Evolutionary conservation across 2,797 vertebrate genomes (phyloP), one percentile per base, ranked within the genome.

Genomic region (Sebastes minor): DNA sequence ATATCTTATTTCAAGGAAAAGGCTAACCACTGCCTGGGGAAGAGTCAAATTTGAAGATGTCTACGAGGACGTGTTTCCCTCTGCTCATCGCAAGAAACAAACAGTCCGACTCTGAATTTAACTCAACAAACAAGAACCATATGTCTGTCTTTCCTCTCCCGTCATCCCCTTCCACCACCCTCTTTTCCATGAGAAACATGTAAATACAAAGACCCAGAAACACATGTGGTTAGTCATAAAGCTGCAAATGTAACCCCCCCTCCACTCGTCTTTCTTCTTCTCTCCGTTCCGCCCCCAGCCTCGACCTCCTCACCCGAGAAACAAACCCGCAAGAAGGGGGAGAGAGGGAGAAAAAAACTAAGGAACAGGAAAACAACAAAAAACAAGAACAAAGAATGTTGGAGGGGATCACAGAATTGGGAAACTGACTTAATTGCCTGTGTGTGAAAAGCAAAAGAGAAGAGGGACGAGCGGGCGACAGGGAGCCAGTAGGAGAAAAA

Each of bases 171-270:
- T 83, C 88, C 88, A 89, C 88, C 89, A 83, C 87, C 90, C 87
- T 88, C 85, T 93, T 92, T 94, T 93, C 93, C 90, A 93, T 95
- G 91, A 94, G 93, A 94, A 95, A 94, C 94, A 94, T 94, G 90
- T 92, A 95, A 94, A 95, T 93, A 94, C 91, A 89, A 83, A 88
- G 90, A 92, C 89, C 88, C 90, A 93, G 88, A 93, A 95, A 94
- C 94, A 95, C 94, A 95, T 95, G 94, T 95, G 94, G 92, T 93
- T 91, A 88, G 91, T 95, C 92, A 92, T 91, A 91, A 94, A 94
- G 88, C 92, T 91, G 82, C 83, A 90, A 93, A 93, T 87, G 80
- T 74, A 80, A 49, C 55, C 78, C 67, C 76, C 71, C 62, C 78
- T 52, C 74, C 71, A 59, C 78, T 52, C 6, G 1, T 66, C 81